These are phyloP conservation scores for Polypterus bichir DNA, from an alignment of 2,113 vertebrate species.

Conservation along the genomic window DNA sequence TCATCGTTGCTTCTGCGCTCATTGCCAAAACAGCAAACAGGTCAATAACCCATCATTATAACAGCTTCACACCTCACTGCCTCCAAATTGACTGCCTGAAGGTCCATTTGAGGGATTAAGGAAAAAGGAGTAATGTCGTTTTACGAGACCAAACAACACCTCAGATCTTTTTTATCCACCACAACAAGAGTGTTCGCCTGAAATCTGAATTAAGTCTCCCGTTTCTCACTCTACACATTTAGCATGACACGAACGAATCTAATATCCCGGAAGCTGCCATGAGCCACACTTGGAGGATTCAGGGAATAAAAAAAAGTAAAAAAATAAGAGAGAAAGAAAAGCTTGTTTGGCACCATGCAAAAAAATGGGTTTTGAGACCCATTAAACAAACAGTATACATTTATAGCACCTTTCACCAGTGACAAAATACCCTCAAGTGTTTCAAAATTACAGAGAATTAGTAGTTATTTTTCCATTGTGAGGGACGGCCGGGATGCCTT, in stretches of 20 bases:
- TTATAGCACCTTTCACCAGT: no score
- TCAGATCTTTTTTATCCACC: conserved; percentile 43
- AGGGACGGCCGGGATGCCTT: no score
- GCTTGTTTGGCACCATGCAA: no score
- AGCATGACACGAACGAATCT: conserved; percentile 31
- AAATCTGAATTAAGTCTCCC: conserved; percentile 22
- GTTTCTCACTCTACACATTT: conserved; percentile 15
- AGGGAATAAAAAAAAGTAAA: no score
- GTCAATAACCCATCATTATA: conserved; percentile 87
- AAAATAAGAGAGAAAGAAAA: no score
- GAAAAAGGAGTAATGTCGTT: conserved; percentile 44
- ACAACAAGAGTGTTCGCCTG: conserved; percentile 18
- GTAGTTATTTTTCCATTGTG: no score
- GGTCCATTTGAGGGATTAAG: conserved; percentile 56
- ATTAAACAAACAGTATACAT: no score
- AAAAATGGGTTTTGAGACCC: no score
- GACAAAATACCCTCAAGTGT: no score
- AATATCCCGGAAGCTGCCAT: conserved; percentile 16
- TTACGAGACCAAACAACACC: conserved; percentile 44
- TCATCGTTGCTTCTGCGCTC: conserved; percentile 41
- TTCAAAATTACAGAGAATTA: no score
- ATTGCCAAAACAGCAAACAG: conserved; percentile 56
- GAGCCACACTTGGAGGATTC: no score
- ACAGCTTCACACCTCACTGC: conserved; percentile 66
- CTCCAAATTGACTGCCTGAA: conserved; percentile 73